Evolutionary conservation across 2,888 invertebrate genomes (phyloP).

Genomic region (Formica aserva): DNA sequence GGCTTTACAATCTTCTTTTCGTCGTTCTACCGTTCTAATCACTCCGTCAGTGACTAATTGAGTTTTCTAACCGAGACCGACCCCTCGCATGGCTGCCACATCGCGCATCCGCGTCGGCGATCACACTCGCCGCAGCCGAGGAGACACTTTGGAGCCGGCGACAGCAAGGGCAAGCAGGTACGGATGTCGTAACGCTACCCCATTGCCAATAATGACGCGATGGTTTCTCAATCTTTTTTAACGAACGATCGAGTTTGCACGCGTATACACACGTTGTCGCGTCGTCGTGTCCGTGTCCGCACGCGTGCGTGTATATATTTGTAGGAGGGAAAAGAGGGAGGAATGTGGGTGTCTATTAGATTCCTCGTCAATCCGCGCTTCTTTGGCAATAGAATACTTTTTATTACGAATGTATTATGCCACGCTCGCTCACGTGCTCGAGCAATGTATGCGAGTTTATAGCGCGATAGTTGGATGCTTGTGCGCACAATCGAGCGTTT

Average conservation of each 20-base stretch:
- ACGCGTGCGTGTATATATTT: conserved; percentile 5
- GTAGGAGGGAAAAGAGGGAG: background rate
- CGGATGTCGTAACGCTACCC: background rate
- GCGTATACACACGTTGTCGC: background rate
- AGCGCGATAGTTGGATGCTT: background rate
- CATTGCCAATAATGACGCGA: background rate
- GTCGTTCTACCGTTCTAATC: conserved; percentile 43
- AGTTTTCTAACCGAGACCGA: conserved; percentile 28
- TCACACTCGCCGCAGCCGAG: background rate
- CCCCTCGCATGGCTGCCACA: conserved; percentile 29
- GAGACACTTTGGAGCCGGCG: conserved; percentile 6
- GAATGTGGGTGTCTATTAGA: conserved; percentile 16
- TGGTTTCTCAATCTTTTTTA: background rate
- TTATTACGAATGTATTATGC: background rate
- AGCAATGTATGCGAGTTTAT: background rate
- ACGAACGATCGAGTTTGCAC: background rate
- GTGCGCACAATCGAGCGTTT: conserved; percentile 13
- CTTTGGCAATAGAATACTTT: background rate
- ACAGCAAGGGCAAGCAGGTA: conserved; percentile 3
- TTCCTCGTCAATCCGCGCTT: background rate
- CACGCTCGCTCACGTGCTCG: background rate
- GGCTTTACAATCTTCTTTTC: conserved; percentile 45
- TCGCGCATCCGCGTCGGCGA: conserved; percentile 8
- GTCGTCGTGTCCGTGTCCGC: too few species aligned
- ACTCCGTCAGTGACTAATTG: conserved; percentile 66